These are phyloP conservation scores for Coleophora deauratella DNA, from an alignment of 2,888 invertebrate genomes.

Conservation along the genomic window DNA sequence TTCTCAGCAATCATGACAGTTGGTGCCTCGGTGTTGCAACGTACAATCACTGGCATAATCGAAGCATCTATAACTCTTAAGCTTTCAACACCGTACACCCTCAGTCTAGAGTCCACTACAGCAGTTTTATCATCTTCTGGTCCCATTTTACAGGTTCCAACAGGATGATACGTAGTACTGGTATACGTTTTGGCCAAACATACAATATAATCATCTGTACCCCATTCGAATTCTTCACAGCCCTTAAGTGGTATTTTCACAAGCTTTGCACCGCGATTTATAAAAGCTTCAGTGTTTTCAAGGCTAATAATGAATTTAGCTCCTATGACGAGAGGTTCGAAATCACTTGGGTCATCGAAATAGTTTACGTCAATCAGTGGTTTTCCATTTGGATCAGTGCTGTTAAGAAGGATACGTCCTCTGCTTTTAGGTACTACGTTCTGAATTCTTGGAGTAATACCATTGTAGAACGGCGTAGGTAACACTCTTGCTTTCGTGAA, in stretches of 20 bases:
- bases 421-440: constrained; percentile 75
- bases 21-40: constrained; percentile 88
- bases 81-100: constrained; percentile 74
- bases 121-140: constrained; percentile 68
- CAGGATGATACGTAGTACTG: constrained; percentile 55
- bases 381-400: constrained; percentile 78
- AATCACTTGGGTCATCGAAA: constrained; percentile 74
- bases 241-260: constrained; percentile 68
- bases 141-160: constrained; percentile 64
- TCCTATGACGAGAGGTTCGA: constrained; percentile 73
- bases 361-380: constrained; percentile 81
- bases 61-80: constrained; percentile 84
- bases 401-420: constrained; percentile 75
- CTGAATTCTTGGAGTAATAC: constrained; percentile 67
- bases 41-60: constrained; percentile 84
- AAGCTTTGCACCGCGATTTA: constrained; percentile 65
- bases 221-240: constrained; percentile 72
- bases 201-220: constrained; percentile 66
- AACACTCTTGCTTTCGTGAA: constrained; percentile 34
- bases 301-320: constrained; percentile 71
- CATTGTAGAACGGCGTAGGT: constrained; percentile 75
- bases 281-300: constrained; percentile 72
- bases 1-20: constrained; percentile 85
- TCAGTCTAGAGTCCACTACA: constrained; percentile 80
- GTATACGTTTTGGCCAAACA: constrained; percentile 77